Evolutionary conservation across 64 coral and sea anemone genomes (phyloP).

Genomic region (Pachyseris speciosa): DNA sequence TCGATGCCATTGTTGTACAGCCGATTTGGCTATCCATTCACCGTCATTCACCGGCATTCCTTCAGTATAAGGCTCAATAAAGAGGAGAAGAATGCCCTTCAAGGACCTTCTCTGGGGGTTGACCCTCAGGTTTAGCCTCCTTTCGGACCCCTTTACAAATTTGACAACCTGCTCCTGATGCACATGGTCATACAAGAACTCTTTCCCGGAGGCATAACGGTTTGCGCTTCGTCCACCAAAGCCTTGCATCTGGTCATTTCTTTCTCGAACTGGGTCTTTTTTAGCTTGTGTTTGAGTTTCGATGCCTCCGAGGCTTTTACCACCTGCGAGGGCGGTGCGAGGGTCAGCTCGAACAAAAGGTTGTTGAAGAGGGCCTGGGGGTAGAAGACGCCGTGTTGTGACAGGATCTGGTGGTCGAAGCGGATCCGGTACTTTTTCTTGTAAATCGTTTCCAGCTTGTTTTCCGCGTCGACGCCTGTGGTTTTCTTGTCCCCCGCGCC

Average conservation of each 20-base stretch:
- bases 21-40: constrained; percentile 6
- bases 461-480: too few relatives aligned
- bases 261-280: constrained; percentile 7
- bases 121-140: background rate
- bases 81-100: too few relatives aligned
- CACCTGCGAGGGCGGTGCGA: background rate
- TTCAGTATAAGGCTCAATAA: too few relatives aligned
- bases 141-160: background rate
- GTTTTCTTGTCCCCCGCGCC: too few relatives aligned
- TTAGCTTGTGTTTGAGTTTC: background rate
- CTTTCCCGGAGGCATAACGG: background rate
- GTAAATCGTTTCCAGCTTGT: too few relatives aligned
- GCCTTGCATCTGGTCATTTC: too few relatives aligned
- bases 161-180: background rate
- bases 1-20: too few relatives aligned
- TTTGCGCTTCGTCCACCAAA: background rate
- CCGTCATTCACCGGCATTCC: background rate
- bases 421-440: background rate
- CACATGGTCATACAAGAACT: too few relatives aligned
- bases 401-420: background rate
- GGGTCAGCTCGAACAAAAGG: background rate
- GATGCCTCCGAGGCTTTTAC: background rate
- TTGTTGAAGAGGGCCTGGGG: constrained; percentile 16
- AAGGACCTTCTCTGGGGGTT: too few relatives aligned
- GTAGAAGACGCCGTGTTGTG: background rate